phyloP scores from a whole-genome alignment of 1,140 invertebrate genomes.

The Cotesia vestalis region DNA sequence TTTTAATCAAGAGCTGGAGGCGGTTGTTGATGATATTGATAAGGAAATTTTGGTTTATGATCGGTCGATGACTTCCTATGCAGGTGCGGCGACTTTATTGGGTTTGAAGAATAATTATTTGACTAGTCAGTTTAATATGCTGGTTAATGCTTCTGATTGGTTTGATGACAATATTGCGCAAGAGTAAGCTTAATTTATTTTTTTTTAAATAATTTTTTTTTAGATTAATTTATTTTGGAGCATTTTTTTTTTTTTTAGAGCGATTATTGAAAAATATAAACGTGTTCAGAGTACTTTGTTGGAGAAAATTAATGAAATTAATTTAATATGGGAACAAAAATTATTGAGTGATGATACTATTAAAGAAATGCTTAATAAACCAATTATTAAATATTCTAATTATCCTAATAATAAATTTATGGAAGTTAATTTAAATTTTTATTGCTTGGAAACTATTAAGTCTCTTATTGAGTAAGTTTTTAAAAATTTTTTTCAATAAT shows the following conservation, averaged over 20 bases:
- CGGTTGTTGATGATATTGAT: conserved; percentile 4
- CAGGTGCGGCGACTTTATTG: conserved; percentile 71
- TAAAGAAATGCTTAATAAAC: conserved; percentile 18
- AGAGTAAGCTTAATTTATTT: conserved; percentile 37
- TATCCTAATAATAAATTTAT: conserved; percentile 21
- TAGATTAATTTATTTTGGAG: neutral
- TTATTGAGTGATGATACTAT: conserved; percentile 23
- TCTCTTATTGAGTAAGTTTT: conserved; percentile 34
- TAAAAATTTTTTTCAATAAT: neutral
- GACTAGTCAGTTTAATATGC: conserved; percentile 56
- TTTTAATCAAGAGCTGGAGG: conserved; percentile 76
- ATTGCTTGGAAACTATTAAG: conserved; percentile 29
- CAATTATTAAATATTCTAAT: conserved; percentile 23
- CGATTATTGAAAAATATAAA: conserved; percentile 44
- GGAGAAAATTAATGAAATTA: conserved; percentile 38
- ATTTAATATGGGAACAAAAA: conserved; percentile 30
- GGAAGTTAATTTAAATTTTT: conserved; percentile 32
- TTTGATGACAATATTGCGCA: conserved; percentile 47
- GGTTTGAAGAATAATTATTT: conserved; percentile 72
- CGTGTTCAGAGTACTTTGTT: conserved; percentile 36
- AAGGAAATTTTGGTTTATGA: conserved; percentile 63
- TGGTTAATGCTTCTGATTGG: conserved; percentile 55
- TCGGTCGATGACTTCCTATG: conserved; percentile 72
- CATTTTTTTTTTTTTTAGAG: conserved; percentile 34
- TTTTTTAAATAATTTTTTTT: neutral